phyloP scores from a whole-genome alignment of 2,797 vertebrate species.

The Danio aesculapii region DNA sequence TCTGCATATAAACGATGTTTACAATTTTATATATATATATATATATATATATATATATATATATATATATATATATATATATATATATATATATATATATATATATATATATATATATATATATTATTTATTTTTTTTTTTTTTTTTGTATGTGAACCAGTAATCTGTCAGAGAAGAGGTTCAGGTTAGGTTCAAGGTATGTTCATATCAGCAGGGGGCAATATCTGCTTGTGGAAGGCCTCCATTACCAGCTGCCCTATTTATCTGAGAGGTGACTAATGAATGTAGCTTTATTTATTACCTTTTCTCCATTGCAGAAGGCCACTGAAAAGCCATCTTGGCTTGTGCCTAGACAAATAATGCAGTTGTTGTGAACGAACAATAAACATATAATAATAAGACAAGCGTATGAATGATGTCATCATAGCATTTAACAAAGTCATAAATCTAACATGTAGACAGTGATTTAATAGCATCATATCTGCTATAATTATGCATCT shows the following conservation, averaged over 20 bases:
- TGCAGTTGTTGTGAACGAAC: conserved; percentile 75
- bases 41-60: too few relatives aligned
- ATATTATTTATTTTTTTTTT: too few relatives aligned
- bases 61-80: too few relatives aligned
- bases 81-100: too few relatives aligned
- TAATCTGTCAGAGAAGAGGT: not conserved
- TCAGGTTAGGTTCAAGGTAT: not conserved
- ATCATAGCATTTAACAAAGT: not conserved
- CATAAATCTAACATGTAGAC: not conserved
- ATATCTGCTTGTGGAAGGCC: conserved; percentile 58
- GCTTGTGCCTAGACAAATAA: conserved; percentile 64
- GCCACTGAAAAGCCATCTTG: conserved; percentile 74
- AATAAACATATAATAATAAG: conserved; percentile 77
- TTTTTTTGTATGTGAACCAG: not conserved
- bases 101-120: too few relatives aligned
- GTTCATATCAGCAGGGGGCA: conserved; percentile 68
- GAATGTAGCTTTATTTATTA: conserved; percentile 70
- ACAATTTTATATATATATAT: too few relatives aligned
- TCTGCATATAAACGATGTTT: too few relatives aligned
- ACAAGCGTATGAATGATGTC: conserved; percentile 60
- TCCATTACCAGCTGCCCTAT: not conserved
- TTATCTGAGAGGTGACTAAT: conserved; percentile 31
- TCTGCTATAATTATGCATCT: not conserved
- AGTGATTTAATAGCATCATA: not conserved
- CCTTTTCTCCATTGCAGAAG: conserved; percentile 65